phyloP scores from a whole-genome alignment of 2,113 vertebrate genomes.

The Onychorhynchus coronatus region DNA sequence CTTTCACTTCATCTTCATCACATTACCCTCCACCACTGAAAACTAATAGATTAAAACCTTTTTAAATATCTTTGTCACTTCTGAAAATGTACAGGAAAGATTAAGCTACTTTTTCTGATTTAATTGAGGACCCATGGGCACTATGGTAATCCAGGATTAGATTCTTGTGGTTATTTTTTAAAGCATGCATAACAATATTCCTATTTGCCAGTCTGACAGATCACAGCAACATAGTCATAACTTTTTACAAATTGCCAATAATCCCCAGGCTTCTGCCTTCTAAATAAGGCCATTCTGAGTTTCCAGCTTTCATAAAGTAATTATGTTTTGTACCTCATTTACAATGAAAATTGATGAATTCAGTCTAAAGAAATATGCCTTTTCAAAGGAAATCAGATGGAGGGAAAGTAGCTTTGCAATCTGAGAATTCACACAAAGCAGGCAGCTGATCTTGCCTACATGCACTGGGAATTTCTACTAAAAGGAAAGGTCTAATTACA shows the following conservation, averaged over 20 bases:
- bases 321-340: neutral
- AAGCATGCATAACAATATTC: neutral
- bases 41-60: neutral
- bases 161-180: neutral
- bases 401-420: neutral
- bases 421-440: slow-evolving; percentile 42
- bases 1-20: neutral
- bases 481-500: slow-evolving; percentile 44
- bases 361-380: neutral
- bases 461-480: neutral
- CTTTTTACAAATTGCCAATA: neutral
- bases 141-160: neutral
- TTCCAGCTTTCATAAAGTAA: neutral
- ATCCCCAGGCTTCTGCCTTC: neutral
- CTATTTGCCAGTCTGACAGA: neutral
- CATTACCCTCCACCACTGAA: neutral
- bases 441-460: slow-evolving; percentile 33
- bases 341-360: slow-evolving; percentile 24
- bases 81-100: neutral
- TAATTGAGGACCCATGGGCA: neutral
- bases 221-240: neutral
- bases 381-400: neutral
- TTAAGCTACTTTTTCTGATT: neutral
- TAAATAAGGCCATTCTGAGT: neutral
- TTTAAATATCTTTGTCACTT: neutral